phyloP scores from a whole-genome alignment of 2,797 vertebrate species.

The Chiroxiphia lanceolata region DNA sequence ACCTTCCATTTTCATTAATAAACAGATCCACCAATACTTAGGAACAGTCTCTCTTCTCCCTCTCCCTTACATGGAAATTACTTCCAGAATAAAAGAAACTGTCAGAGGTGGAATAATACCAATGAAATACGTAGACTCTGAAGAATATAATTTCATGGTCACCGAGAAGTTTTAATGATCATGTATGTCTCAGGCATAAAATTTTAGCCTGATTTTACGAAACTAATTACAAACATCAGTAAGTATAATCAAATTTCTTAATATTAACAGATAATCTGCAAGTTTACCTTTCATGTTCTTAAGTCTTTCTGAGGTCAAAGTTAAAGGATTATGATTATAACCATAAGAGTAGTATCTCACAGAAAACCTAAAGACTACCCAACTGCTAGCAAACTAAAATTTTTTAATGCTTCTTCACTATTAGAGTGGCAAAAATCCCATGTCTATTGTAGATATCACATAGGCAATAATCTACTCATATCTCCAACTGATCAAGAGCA shows the following conservation, averaged over 20 bases:
- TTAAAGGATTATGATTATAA: background rate
- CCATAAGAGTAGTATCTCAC: background rate
- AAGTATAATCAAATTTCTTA: background rate
- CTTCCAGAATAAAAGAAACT: background rate
- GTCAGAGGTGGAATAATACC: background rate
- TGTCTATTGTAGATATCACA: background rate
- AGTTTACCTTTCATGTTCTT: background rate
- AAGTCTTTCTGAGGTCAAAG: background rate
- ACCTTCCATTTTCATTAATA: background rate
- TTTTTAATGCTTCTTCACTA: background rate
- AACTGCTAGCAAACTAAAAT: background rate
- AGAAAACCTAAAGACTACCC: background rate
- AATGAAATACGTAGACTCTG: background rate
- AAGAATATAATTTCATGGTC: background rate
- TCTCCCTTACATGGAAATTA: background rate
- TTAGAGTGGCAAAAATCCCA: background rate
- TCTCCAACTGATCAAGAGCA: background rate
- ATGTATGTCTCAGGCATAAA: background rate
- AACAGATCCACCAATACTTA: background rate
- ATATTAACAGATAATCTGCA: background rate
- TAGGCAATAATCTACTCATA: background rate
- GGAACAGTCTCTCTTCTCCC: background rate
- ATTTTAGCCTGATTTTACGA: background rate
- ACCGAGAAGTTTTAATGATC: background rate
- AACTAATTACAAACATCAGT: background rate